Evolutionary conservation across 2,888 invertebrate genomes (phyloP).

Genomic region (Erynnis tages): DNA sequence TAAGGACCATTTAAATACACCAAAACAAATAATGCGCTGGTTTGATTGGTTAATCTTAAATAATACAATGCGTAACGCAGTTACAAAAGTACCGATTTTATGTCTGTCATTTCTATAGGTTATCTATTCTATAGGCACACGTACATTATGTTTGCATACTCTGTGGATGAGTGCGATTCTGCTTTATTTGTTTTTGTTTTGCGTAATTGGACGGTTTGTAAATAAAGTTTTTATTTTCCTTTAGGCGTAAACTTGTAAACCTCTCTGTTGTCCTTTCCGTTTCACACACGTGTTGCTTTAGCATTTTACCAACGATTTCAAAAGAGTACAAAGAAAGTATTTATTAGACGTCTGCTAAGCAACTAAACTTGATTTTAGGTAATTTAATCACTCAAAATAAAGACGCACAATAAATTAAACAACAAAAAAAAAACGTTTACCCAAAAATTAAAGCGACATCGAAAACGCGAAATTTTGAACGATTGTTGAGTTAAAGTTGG

Average conservation of each 20-base stretch:
- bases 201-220: constrained; percentile 30
- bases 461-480: not conserved
- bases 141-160: constrained; percentile 42
- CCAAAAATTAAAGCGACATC: not conserved
- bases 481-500: constrained; percentile 8
- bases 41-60: no score
- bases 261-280: not conserved
- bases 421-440: not conserved
- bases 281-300: not conserved
- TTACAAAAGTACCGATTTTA: no score
- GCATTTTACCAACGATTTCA: not conserved
- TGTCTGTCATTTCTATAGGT: not conserved
- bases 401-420: not conserved
- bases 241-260: not conserved
- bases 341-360: no score
- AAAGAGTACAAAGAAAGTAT: no score
- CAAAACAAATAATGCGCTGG: no score
- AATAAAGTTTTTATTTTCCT: constrained; percentile 3
- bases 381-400: no score
- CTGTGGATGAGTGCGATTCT: constrained; percentile 38
- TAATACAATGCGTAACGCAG: no score
- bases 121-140: constrained; percentile 7
- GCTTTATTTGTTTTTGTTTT: constrained; percentile 38
- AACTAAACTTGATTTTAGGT: not conserved
- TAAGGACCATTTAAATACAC: no score